phyloP scores from a whole-genome alignment of 2,888 invertebrate species.

The Lochmaea capreae region DNA sequence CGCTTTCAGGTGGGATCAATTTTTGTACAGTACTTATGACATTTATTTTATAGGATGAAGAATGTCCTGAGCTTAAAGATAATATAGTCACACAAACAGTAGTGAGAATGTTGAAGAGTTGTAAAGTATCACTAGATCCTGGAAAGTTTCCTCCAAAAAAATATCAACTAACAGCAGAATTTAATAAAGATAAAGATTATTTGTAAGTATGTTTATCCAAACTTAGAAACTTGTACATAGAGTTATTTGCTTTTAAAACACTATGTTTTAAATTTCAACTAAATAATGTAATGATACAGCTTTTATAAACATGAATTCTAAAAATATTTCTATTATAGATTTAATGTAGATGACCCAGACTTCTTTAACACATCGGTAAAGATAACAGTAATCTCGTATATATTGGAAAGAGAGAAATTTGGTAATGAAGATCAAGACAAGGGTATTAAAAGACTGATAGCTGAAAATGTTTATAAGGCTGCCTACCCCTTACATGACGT shows the following conservation, averaged over 20 bases:
- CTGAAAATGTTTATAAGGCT: slow-evolving; percentile 74
- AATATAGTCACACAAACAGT: slow-evolving; percentile 51
- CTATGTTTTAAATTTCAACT: too few relatives aligned
- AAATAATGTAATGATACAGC: too few relatives aligned
- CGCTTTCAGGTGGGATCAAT: too few relatives aligned
- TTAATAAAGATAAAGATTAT: slow-evolving; percentile 77
- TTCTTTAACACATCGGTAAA: slow-evolving; percentile 77
- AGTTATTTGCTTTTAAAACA: background rate
- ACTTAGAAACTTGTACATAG: slow-evolving; percentile 24
- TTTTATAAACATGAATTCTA: background rate
- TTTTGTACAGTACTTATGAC: background rate
- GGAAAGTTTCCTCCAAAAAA: slow-evolving; percentile 72
- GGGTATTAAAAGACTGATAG: slow-evolving; percentile 77
- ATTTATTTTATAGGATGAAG: slow-evolving; percentile 48
- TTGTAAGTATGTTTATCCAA: slow-evolving; percentile 68
- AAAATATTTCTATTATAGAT: slow-evolving; percentile 65
- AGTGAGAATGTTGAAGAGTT: slow-evolving; percentile 67
- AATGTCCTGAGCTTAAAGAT: slow-evolving; percentile 45
- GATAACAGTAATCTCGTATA: slow-evolving; percentile 79
- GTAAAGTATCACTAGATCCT: slow-evolving; percentile 70
- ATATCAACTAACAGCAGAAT: slow-evolving; percentile 76
- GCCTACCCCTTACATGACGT: slow-evolving; percentile 84
- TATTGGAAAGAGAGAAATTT: slow-evolving; percentile 78
- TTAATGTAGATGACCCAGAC: slow-evolving; percentile 73
- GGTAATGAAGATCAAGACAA: slow-evolving; percentile 70